Conservation (phyloP, 2,888 invertebrate genomes). For the Choreutis nemorana region DNA sequence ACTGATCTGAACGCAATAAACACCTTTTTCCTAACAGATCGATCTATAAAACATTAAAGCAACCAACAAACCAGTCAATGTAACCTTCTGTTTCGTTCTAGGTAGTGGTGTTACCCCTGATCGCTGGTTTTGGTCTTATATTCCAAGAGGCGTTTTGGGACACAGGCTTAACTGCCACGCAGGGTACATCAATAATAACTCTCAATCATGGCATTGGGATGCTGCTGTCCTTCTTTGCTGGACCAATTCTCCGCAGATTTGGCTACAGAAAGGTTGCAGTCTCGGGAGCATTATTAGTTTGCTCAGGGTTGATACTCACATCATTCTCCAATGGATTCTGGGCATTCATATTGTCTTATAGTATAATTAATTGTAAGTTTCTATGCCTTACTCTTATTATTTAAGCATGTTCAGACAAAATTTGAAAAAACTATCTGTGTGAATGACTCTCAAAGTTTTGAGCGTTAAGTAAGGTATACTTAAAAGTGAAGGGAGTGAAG, state of each 20-base stretch:
- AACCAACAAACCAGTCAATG: no score
- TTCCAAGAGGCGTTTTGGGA: conserved; percentile 69
- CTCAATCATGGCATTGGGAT: conserved; percentile 74
- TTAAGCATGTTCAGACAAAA: not conserved
- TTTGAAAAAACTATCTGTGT: not conserved
- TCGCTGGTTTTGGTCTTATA: conserved; percentile 72
- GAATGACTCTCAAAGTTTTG: no score
- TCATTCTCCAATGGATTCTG: conserved; percentile 63
- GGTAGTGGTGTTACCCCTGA: conserved; percentile 64
- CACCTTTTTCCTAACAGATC: no score
- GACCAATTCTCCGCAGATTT: conserved; percentile 66
- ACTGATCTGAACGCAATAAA: no score
- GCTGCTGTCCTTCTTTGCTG: conserved; percentile 71
- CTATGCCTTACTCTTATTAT: not conserved
- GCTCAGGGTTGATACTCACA: conserved; percentile 67
- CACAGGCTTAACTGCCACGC: conserved; percentile 65
- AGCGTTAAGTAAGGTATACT: no score
- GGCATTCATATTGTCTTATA: conserved; percentile 70
- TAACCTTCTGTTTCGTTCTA: no score
- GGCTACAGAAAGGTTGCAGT: conserved; percentile 73
- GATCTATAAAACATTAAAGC: no score
- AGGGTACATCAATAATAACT: conserved; percentile 70
- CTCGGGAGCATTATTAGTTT: conserved; percentile 59
- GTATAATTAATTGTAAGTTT: conserved; percentile 74
- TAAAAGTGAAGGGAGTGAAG: no score